Evolutionary conservation across 2,888 invertebrate genomes (phyloP), one percentile per base, ranked within the genome.

Genomic region (Callimorpha dominula): DNA sequence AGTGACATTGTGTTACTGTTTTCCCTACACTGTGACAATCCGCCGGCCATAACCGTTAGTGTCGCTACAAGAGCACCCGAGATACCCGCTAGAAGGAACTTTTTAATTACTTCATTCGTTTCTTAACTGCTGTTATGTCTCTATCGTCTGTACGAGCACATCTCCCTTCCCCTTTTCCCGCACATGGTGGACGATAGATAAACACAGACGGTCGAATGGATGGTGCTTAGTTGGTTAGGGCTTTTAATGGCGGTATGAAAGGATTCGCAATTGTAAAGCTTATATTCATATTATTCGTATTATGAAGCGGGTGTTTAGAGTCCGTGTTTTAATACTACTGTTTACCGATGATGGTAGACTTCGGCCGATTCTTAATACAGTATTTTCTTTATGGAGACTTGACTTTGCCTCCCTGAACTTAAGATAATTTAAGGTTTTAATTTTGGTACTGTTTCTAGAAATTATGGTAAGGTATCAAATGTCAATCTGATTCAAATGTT

Each of bases 21-120:
- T 8, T 15, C 0, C 11, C 1, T 46, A 54, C 20, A 62, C 65
- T 65, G 64, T 74, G 75, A 31, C 76, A 69, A 78, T 72, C 63
- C 68, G 76, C 70, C 80, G 74, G 79, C 80, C 83, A 85, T 86
- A 85, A 86, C 86, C 86, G 86, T 86, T 85, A 88, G 86, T 81
- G 78, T 76, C 81, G 78, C 81, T 76, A 76, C 75, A 71, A 75
- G 65, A 69, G 49, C 63, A 69, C 73, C 67, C 57, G 78, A 75
- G 84, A 84, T 85, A 84, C 82, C 81, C 78, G 80, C 70, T 64
- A 76, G 79, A 85, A 86, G 82, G 80, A 84, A 87, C 80, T 85
- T 86, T 87, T 89, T 88, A 88, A 90, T 90, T 85, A 84, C 89
- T 86, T 80, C 82, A 87, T 87, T 86, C 85, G 83, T 75, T 77